Base-by-base conservation (phyloP, 2,113 vertebrate species). In the Triplophysa rosa region DNA sequence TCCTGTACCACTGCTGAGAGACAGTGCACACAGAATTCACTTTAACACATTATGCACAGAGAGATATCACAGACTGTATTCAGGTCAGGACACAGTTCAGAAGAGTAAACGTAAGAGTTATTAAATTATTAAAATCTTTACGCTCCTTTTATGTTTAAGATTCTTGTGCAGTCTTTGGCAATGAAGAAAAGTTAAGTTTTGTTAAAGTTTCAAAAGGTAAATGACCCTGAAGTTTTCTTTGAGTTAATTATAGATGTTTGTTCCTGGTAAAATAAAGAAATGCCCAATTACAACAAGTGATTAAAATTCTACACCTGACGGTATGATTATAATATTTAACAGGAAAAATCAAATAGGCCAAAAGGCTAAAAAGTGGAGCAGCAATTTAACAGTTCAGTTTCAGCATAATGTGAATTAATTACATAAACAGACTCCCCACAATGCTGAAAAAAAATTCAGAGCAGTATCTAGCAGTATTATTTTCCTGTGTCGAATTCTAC, bases 1-100 rank as follows among this genome's bases (percentile, higher is more conserved):
- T 91, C 69, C 0, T 24, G 82, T 58, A 93, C 80, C 0, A 92
- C 14, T 0, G 86, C 94, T 95, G 88, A 29, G 88, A 84, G 68
- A 85, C n/a, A 78, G 11, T 66, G 19, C 54, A 72, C 52, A 61
- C 21, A 69, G n/a, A 54, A 8, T 12, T 45, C 58, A 67, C 10
- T 62, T 68, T 67, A 19, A 82, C 24, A 37, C 77, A 75, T 61
- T 19, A 63, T 62, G 8, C 3, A 37, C 33, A 37, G 33, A 1
- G 33, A 37, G 5, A 37, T 37, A 37, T 37, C 33, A 37, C 33
- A 37, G 33, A 37, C 3, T 37, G 33, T 37, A 37, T 37, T 37
- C 33, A 4, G 33, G 33, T 37, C 33, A 37, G 33, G 33, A 7
- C 7, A 37, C 0, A 37, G 33, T 37, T 37, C 33, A 37, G 33